Percentiles rank a stretch among this genome's conserved stretches.
Conservation (phyloP, 2,797 vertebrate species). For the Pelochelys cantorii region DNA sequence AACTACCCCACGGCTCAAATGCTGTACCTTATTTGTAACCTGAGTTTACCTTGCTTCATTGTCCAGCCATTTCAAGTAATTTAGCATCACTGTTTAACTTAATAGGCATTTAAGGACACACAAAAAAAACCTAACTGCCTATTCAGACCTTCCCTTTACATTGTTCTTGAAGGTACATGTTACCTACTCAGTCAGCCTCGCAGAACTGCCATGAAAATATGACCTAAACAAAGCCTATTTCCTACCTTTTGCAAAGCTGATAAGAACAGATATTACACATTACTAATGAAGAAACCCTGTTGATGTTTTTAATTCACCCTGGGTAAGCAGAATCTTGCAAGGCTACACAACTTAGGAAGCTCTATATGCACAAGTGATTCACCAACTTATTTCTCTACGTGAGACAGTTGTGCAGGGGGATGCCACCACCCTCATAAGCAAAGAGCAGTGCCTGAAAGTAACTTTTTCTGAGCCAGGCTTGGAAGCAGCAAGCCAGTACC, state of each 20-base stretch:
- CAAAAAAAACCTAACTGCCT: background rate
- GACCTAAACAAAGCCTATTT: conserved; percentile 20
- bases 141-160: conserved; percentile 9
- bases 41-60: conserved; percentile 41
- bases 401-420: background rate
- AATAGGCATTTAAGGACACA: background rate
- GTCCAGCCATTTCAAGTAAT: conserved; percentile 37
- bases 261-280: no score
- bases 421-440: background rate
- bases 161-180: background rate
- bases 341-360: background rate
- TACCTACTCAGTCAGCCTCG: background rate
- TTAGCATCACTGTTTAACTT: conserved; percentile 4
- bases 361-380: conserved; percentile 1
- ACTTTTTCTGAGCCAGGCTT: background rate
- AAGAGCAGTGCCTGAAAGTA: background rate
- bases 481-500: background rate
- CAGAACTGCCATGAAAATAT: conserved; percentile 22
- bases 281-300: background rate
- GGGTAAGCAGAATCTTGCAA: conserved; percentile 47
- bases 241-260: conserved; percentile 21
- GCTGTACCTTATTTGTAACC: background rate
- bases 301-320: background rate
- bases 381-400: background rate
- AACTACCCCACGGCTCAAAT: conserved; percentile 24